Evolutionary conservation across 2,113 vertebrate genomes (phyloP), one percentile per base, ranked within the genome.

Genomic region (Upupa epops): DNA sequence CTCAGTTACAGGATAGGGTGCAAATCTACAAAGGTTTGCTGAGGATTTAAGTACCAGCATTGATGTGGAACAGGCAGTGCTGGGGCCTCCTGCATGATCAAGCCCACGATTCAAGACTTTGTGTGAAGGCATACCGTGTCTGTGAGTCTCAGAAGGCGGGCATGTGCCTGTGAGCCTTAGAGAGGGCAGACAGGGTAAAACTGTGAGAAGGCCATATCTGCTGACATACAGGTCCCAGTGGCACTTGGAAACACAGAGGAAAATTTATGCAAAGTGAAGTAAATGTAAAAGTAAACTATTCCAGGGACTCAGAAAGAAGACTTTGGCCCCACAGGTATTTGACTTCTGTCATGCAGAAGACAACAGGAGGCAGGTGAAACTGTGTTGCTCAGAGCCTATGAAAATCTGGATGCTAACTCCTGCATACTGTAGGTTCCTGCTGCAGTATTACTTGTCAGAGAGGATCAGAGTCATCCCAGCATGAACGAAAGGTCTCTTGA

Each of bases 381-480:
- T 74, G 48, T 61, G 37, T 29, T 79, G n/a, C 52, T 90, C 29
- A 13, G 34, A 34, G 51, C 34, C 61, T 65, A 4, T 22, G 22
- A 84, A 82, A 90, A 75, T 69, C 49, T 82, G 72, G 45, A 51
- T 80, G 31, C 31, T 89, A 64, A 22, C 36, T 89, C 48, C 66
- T 80, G 59, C 2, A 0, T 54, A 6, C 34, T 55, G 42, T 32
- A 28, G 51, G 56, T 80, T 73, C 77, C 21, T 87, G 64, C 48
- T 52, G 37, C 24, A 22, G 51, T 70, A 66, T 19, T 77, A 34
- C 64, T 80, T 88, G 86, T 88, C 69, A 74, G 52, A 70, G 69
- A 69, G 60, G 75, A 81, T 88, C 61, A 74, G 88, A 80, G 69
- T 48, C 54, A 81, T 59, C 64, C 42, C 36, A 76, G 81, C 74